Conservation (phyloP, 2,113 vertebrate species). For the Mus spicilegus region DNA sequence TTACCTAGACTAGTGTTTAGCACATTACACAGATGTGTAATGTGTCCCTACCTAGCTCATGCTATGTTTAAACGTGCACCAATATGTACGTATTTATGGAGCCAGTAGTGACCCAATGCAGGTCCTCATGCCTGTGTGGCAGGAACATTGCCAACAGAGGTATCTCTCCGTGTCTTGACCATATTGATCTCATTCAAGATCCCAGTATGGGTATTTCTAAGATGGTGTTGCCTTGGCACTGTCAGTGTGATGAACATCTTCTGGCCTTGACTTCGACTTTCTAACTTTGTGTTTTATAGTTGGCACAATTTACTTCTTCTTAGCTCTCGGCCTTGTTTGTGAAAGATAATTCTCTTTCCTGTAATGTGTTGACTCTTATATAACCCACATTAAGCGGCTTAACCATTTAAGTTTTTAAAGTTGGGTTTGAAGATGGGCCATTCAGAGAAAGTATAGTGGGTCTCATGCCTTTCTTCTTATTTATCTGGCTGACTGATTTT, state of each 20-base stretch:
- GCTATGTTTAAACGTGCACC: background rate
- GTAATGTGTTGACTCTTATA: background rate
- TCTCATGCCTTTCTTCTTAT: slow-evolving; percentile 18
- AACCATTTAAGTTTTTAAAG: background rate
- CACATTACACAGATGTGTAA: background rate
- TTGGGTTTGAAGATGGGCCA: background rate
- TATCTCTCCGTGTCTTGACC: no score
- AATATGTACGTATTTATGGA: background rate
- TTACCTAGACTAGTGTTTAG: no score
- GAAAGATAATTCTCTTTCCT: background rate
- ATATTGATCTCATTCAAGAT: background rate
- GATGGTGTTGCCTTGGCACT: background rate
- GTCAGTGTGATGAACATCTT: background rate
- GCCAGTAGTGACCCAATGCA: background rate
- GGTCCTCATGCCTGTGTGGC: background rate
- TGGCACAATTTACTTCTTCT: slow-evolving; percentile 27
- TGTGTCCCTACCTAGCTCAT: no score
- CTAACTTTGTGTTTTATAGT: slow-evolving; percentile 22
- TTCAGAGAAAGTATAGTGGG: background rate
- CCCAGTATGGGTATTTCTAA: background rate
- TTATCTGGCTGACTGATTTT: background rate
- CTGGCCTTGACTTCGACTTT: background rate
- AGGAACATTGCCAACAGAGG: background rate
- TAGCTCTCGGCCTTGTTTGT: background rate
- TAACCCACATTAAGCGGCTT: background rate